phyloP scores from a whole-genome alignment of 1,140 invertebrate genomes.

The Scylla paramamosain region DNA sequence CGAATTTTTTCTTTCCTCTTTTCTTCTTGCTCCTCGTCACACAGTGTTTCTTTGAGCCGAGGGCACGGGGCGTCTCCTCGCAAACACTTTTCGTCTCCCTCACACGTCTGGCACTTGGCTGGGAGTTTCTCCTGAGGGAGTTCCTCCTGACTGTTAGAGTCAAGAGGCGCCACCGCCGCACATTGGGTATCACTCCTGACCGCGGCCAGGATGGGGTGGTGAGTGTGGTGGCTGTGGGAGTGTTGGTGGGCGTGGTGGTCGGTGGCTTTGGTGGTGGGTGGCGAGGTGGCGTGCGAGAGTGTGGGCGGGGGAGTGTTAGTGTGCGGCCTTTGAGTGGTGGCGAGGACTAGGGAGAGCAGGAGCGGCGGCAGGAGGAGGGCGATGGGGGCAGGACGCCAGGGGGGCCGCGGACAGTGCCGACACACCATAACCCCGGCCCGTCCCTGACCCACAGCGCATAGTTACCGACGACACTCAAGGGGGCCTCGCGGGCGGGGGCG shows the following conservation, averaged over 20 bases:
- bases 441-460: conserved; percentile 73
- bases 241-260: conserved; percentile 56
- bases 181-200: conserved; percentile 38
- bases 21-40: conserved; percentile 36
- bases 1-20: conserved; percentile 35
- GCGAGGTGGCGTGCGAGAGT: conserved; percentile 32
- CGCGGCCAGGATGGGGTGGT: not conserved
- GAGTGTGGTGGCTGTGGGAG: conserved; percentile 46
- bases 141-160: not conserved
- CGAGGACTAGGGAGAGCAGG: conserved; percentile 66
- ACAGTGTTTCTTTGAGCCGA: conserved; percentile 40
- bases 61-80: conserved; percentile 42
- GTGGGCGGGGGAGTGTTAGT: conserved; percentile 49
- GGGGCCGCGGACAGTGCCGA: conserved; percentile 72
- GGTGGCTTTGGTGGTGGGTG: conserved; percentile 49
- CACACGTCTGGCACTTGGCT: conserved; percentile 64
- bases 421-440: conserved; percentile 75
- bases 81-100: not conserved
- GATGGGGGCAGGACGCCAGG: conserved; percentile 71
- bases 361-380: conserved; percentile 67
- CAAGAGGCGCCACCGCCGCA: conserved; percentile 48
- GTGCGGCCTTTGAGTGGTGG: conserved; percentile 60
- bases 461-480: conserved; percentile 70
- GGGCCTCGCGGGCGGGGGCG: conserved; percentile 72
- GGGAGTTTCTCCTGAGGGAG: conserved; percentile 36